Evolutionary conservation across 2,113 vertebrate genomes (phyloP), one percentile per base, ranked within the genome.

Genomic region (Spea bombifrons): DNA sequence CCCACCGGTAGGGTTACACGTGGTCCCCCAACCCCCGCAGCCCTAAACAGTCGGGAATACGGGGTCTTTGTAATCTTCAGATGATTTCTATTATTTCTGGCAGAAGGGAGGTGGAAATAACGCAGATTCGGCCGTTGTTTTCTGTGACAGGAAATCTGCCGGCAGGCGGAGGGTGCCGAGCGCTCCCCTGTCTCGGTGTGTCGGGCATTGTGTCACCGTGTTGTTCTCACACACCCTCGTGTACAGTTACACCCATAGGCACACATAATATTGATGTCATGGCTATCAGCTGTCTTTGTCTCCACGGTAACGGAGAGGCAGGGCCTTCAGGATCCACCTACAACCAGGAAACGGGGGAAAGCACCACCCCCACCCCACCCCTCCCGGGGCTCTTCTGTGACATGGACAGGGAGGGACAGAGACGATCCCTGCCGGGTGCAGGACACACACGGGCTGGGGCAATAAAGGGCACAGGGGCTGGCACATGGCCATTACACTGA

Each of bases 401-500:
- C 66, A 44, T 44, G 53, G 67, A 45, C 55, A 52, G 75, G 70
- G 70, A 72, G 70, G 70, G 70, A 71, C 49, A 15, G 52, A 5
- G 70, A 50, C 44, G 3, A 30, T 3, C 48, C 3, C 10, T 8
- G 47, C 5, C 4, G 2, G 48, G 49, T 12, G 45, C n/a, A 4
- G 16, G 72, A 0, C 43, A 45, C 4, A 7, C 66, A 17, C 17
- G 45, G 47, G 47, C 55, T 59, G 8, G 5, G 55, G 9, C 55
- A 12, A 13, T 47, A 16, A 47, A 30, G 52, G 12, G 15, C 66
- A 5, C 75, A 59, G 75, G 55, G 9, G 16, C 44, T 43, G 53
- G 15, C 63, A 30, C 30, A 30, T 30, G 30, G 30, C 30, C 30
- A 30, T 30, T 30, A 30, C 30, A 30, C 30, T 30, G 30, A 30